Evolutionary conservation across 1,140 invertebrate species (phyloP), one percentile per base, ranked within the genome.

Genomic region (Drosophila oshimai): DNA sequence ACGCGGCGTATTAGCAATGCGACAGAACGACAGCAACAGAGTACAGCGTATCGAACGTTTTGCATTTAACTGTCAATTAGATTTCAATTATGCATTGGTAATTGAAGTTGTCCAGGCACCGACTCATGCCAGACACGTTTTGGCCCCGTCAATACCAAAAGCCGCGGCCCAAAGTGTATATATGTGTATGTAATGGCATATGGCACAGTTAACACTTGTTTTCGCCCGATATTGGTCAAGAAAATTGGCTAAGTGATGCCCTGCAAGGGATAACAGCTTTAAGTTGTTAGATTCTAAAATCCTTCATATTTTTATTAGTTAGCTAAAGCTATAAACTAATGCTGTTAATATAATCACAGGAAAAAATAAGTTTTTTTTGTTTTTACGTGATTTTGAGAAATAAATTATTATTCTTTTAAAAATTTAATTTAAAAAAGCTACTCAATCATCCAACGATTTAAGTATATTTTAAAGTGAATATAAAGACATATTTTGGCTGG

Each of bases 41-140:
- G n/a, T n/a, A n/a, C 17, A 34, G 39, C 53, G 29, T 61, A 65
- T 39, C 42, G 62, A 67, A 47, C 62, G 62, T 65, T 80, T 76
- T 69, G 54, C 72, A 76, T 80, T 87, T 76, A 86, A 87, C 81
- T 86, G 80, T 86, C 81, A 87, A 84, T 86, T 86, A 87, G 76
- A 88, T 87, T 81, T 87, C 81, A 86, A 86, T 86, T 86, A 87
- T 86, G 76, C 81, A 86, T 87, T 80, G 75, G 50, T 70, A 81
- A 86, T 75, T 67, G 57, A 65, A 70, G 49, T 71, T 74, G 75
- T 60, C 64, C 70, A 46, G 73, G 36, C 72, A 53, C 12, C 53
- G 61, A 72, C 61, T 74, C 44, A 80, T 80, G 80, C 81, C 60
- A 87, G 76, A 73, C 80, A 87, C 80, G 81, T 87, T 76, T 80